Percentiles rank a stretch among this genome's conserved stretches.
phyloP scores from a whole-genome alignment of 1,140 invertebrate genomes.

The Pseudomyrmex sp. region DNA sequence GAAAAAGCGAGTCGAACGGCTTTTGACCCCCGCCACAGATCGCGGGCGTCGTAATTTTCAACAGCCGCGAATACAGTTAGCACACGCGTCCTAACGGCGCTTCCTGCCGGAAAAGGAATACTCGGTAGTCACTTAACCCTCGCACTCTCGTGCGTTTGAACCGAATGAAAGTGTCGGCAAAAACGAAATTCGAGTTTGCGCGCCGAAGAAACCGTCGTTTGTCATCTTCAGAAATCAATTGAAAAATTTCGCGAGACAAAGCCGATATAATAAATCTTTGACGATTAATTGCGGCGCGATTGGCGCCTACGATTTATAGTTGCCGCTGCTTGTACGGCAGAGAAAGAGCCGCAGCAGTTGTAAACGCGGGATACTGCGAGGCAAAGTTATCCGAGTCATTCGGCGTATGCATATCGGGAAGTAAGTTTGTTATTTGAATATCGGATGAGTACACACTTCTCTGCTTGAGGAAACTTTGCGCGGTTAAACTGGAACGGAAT shows the following conservation, averaged over 20 bases:
- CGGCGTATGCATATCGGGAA: neutral
- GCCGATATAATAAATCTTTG: neutral
- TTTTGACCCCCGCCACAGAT: slow-evolving; percentile 25
- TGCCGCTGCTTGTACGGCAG: neutral
- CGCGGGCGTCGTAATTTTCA: slow-evolving; percentile 13
- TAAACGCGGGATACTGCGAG: neutral
- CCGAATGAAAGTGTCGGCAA: neutral
- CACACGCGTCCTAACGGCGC: slow-evolving; percentile 37
- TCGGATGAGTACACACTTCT: slow-evolving; percentile 16
- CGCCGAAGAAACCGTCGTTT: neutral
- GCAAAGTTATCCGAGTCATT: slow-evolving; percentile 6
- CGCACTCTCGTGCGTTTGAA: neutral
- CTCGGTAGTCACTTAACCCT: slow-evolving; percentile 9
- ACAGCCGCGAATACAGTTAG: slow-evolving; percentile 36
- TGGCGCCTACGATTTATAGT: neutral
- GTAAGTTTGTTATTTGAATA: slow-evolving; percentile 10
- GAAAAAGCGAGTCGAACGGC: slow-evolving; percentile 31
- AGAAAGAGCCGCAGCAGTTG: neutral
- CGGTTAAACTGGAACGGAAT: neutral
- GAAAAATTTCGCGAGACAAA: neutral
- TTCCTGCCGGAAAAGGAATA: neutral
- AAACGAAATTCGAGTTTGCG: neutral
- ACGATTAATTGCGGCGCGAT: slow-evolving; percentile 7
- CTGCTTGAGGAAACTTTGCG: neutral
- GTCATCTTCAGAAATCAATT: neutral